Evolutionary conservation across 2,113 vertebrate species (phyloP).

Genomic region (Dasyornis broadbenti): DNA sequence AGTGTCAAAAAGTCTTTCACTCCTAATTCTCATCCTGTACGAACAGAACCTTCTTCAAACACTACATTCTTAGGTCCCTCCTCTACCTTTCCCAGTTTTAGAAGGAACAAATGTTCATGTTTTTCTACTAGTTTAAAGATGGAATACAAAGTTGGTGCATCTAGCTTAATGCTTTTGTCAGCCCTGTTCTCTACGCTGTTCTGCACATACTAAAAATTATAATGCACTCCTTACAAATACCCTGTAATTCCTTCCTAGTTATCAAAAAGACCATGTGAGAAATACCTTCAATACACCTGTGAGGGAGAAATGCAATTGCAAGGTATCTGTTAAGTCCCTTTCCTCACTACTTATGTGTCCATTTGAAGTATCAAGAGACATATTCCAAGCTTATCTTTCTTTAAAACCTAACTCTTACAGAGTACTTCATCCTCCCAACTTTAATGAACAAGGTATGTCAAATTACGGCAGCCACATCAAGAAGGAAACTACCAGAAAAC

Average conservation of each 20-base stretch:
- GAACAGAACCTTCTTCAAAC: not conserved
- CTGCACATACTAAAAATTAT: not conserved
- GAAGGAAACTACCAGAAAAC: not conserved
- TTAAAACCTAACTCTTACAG: not conserved
- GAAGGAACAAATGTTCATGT: rapidly evolving
- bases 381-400: not conserved
- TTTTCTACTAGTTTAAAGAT: not conserved
- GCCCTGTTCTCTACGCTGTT: not conserved
- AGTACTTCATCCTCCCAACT: not conserved
- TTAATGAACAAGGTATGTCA: not conserved
- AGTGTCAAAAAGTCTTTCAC: not conserved
- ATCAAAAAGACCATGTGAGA: not conserved
- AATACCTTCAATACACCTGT: not conserved
- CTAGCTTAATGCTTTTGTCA: not conserved
- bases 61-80: not conserved
- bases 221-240: not conserved
- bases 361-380: not conserved
- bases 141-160: not conserved
- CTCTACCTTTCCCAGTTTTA: not conserved
- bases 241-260: not conserved
- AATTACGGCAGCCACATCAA: not conserved
- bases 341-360: not conserved
- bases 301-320: not conserved
- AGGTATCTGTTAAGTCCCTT: not conserved
- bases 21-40: not conserved